phyloP scores from a whole-genome alignment of 2,888 invertebrate species.

The Callyntrura sp. region DNA sequence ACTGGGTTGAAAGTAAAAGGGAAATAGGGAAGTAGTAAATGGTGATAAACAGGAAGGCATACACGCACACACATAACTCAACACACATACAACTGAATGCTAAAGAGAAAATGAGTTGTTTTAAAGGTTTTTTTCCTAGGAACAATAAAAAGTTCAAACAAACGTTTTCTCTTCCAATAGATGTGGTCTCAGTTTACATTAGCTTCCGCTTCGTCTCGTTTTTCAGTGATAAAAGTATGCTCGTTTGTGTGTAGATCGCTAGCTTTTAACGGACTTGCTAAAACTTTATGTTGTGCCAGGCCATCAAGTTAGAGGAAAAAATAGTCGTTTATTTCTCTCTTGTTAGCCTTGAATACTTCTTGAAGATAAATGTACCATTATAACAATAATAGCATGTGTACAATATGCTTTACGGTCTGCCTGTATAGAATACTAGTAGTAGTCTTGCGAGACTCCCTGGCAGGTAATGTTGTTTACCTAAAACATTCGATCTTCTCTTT shows the following conservation, averaged over 20 bases:
- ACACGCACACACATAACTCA: too few relatives aligned
- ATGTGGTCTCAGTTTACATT: constrained; percentile 50
- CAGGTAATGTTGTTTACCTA: constrained; percentile 54
- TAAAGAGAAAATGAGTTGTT: constrained; percentile 26
- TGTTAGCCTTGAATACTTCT: constrained; percentile 37
- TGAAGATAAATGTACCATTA: constrained; percentile 21
- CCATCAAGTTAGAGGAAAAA: constrained; percentile 23
- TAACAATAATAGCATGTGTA: not conserved
- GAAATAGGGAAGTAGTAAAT: constrained; percentile 31
- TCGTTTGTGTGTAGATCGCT: not conserved
- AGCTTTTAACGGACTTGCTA: constrained; percentile 7
- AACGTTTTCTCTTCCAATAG: constrained; percentile 14
- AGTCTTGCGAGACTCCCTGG: constrained; percentile 59
- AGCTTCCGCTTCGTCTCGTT: constrained; percentile 54
- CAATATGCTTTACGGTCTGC: not conserved
- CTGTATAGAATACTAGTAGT: too few relatives aligned
- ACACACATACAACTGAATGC: constrained; percentile 10
- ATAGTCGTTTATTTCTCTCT: not conserved
- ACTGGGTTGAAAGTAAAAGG: not conserved
- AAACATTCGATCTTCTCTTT: constrained; percentile 32
- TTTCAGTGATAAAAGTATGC: constrained; percentile 48
- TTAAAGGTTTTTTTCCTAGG: constrained; percentile 21
- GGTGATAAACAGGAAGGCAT: constrained; percentile 42
- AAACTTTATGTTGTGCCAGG: not conserved
- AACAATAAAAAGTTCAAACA: constrained; percentile 53